Percentiles rank a stretch among this genome's conserved stretches.
phyloP scores from a whole-genome alignment of 2,113 vertebrate genomes.

The Lichenostomus cassidix region DNA sequence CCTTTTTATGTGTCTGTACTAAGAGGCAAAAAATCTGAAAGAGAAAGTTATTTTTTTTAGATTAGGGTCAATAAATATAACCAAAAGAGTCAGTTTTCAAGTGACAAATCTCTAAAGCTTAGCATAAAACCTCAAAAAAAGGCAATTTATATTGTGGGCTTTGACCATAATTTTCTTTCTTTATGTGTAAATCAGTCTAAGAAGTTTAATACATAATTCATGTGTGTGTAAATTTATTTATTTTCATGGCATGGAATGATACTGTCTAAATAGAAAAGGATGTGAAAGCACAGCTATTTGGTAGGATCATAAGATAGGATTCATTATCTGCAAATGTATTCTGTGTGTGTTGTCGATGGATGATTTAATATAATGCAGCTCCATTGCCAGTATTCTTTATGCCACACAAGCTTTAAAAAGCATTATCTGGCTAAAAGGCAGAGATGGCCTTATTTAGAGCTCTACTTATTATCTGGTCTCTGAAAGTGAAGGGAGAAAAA shows the following conservation, averaged over 20 bases:
- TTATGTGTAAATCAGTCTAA: conserved; percentile 12
- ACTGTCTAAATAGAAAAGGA: conserved; percentile 10
- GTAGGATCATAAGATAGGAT: background rate
- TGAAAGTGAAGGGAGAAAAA: background rate
- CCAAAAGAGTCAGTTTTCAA: background rate
- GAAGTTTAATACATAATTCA: conserved; percentile 39
- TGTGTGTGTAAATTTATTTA: conserved; percentile 41
- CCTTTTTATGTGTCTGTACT: background rate
- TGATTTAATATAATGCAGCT: conserved; percentile 18
- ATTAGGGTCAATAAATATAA: conserved; percentile 29
- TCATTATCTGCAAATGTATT: conserved; percentile 32
- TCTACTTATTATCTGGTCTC: background rate
- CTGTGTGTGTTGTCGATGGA: background rate
- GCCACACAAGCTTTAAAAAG: background rate
- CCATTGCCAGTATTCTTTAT: background rate
- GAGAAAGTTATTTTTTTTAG: background rate
- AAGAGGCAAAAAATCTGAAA: background rate
- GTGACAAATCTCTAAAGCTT: conserved; percentile 1
- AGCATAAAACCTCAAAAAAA: conserved; percentile 16
- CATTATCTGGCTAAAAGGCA: conserved; percentile 27
- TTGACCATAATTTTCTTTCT: conserved; percentile 38
- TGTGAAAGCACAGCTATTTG: background rate
- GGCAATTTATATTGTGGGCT: background rate
- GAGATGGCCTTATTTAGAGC: conserved; percentile 15
- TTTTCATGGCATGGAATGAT: background rate